phyloP scores from a whole-genome alignment of 2,888 invertebrate species.

The Meiosimyza decipiens region DNA sequence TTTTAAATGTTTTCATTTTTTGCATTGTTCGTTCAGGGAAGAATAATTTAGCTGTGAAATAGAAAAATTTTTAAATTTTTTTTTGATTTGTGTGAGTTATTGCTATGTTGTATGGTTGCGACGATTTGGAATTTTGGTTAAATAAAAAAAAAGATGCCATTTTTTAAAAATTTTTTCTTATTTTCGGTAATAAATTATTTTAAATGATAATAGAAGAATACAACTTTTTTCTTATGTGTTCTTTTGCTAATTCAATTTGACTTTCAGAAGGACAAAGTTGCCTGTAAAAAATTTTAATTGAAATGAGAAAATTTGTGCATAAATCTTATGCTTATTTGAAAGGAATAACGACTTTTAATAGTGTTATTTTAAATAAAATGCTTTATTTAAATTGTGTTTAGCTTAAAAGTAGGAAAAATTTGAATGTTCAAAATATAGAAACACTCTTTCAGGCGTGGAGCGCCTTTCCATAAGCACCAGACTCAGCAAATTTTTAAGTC shows the following conservation, averaged over 20 bases:
- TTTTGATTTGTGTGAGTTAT: not conserved
- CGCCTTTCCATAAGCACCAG: too few relatives aligned
- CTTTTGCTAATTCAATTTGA: constrained; percentile 49
- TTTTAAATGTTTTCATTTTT: too few relatives aligned
- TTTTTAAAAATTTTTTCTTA: not conserved
- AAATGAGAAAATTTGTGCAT: not conserved
- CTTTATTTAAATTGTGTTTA: not conserved
- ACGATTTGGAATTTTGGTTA: not conserved
- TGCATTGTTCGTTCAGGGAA: too few relatives aligned
- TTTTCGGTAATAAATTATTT: constrained; percentile 20
- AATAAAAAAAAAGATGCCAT: too few relatives aligned
- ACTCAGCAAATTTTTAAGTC: too few relatives aligned
- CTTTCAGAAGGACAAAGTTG: constrained; percentile 58
- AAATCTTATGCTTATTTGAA: not conserved
- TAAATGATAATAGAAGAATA: constrained; percentile 10
- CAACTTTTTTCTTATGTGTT: not conserved
- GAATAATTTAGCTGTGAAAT: too few relatives aligned
- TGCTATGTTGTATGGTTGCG: not conserved
- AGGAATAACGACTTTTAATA: too few relatives aligned
- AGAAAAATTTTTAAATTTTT: not conserved
- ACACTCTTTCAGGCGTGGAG: too few relatives aligned
- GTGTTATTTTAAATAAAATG: too few relatives aligned
- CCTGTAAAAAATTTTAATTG: too few relatives aligned
- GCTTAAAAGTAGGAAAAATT: not conserved
- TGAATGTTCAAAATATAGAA: too few relatives aligned